These are phyloP conservation scores for Dimorphilus gyrociliatus DNA, from an alignment of 2,888 invertebrate species.

Conservation along the genomic window DNA sequence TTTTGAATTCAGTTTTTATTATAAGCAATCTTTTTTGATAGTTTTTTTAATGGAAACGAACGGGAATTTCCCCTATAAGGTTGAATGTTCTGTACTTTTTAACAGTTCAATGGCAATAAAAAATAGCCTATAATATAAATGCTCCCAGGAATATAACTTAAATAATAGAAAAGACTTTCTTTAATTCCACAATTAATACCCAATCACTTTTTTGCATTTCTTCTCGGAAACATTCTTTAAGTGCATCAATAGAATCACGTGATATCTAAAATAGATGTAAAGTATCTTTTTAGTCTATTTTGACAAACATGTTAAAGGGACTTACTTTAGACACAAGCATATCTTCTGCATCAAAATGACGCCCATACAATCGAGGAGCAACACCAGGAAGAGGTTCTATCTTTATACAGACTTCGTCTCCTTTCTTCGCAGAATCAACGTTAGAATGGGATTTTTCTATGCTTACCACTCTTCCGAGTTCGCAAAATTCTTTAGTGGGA, in stretches of 20 bases:
- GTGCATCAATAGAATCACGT: slow-evolving; percentile 92
- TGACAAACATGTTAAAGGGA: neutral
- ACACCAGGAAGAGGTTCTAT: slow-evolving; percentile 95
- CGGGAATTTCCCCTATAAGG: no score
- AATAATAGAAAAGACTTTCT: slow-evolving; percentile 67
- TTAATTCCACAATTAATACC: slow-evolving; percentile 94
- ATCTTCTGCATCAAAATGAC: slow-evolving; percentile 94
- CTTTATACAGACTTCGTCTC: slow-evolving; percentile 50
- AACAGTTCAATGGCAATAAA: no score
- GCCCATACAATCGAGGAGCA: slow-evolving; percentile 91
- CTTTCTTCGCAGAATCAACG: slow-evolving; percentile 82
- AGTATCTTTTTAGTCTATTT: neutral
- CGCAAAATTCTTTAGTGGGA: slow-evolving; percentile 70
- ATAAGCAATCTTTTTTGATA: no score
- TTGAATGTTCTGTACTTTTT: no score
- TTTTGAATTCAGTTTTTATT: no score
- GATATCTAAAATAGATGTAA: slow-evolving; percentile 56
- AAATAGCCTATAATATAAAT: neutral
- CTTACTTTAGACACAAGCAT: slow-evolving; percentile 63
- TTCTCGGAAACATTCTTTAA: slow-evolving; percentile 96
- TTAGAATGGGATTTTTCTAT: slow-evolving; percentile 89
- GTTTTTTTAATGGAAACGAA: no score
- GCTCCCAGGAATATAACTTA: slow-evolving; percentile 8
- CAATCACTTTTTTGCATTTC: slow-evolving; percentile 92
- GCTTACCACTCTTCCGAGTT: slow-evolving; percentile 75